Percentiles rank a stretch among this genome's conserved stretches.
Conservation (phyloP, 2,888 invertebrate species). For the Acleris laterana region DNA sequence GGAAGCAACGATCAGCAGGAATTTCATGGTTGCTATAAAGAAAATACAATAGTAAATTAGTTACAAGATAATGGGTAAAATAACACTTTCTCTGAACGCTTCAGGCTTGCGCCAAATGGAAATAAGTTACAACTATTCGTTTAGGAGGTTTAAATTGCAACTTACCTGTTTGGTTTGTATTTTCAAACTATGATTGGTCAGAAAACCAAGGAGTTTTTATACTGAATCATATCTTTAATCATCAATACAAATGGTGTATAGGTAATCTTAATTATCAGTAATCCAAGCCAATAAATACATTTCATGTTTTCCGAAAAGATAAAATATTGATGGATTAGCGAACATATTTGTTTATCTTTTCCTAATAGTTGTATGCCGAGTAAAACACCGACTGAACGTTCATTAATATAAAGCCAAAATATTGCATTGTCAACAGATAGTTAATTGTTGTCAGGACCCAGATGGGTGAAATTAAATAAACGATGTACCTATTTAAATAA, state of each 20-base stretch:
- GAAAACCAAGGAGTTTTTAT: conserved; percentile 11
- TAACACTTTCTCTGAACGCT: no score
- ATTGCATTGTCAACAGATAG: no score
- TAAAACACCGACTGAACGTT: background rate
- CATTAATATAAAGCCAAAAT: background rate
- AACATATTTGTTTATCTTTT: background rate
- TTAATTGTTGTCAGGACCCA: no score
- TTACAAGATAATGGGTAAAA: no score
- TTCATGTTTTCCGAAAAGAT: conserved; percentile 7
- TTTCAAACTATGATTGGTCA: conserved; percentile 30
- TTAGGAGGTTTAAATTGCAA: background rate
- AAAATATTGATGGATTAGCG: conserved; percentile 11
- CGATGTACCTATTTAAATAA: no score
- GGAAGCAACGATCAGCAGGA: conserved; percentile 51
- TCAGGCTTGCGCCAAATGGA: background rate
- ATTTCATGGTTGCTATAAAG: conserved; percentile 46
- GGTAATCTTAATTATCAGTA: background rate
- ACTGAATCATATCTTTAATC: conserved; percentile 12
- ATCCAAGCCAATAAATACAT: conserved; percentile 9
- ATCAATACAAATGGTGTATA: no score
- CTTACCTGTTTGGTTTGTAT: conserved; percentile 31
- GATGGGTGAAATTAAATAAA: no score
- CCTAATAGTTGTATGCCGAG: background rate
- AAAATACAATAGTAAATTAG: background rate
- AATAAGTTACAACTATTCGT: background rate